These are phyloP conservation scores for Eunapius fragilis DNA, from an alignment of 37 sponge, comb jelly and placozoan species.

Conservation along the genomic window DNA sequence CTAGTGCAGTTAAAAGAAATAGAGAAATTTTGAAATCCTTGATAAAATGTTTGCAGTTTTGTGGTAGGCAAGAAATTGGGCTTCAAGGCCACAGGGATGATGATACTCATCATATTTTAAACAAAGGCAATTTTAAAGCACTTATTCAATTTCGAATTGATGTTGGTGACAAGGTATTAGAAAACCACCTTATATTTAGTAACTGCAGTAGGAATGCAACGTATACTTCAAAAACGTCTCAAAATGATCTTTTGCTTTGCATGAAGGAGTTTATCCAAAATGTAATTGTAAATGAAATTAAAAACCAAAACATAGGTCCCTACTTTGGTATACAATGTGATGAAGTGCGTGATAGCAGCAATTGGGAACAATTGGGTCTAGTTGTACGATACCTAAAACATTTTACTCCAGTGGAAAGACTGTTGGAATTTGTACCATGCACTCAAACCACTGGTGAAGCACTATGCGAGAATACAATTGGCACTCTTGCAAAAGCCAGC, in stretches of 20 bases:
- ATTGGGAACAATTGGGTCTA: slow-evolving; percentile 19
- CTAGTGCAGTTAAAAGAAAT: too few species aligned
- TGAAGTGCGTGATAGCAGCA: slow-evolving; percentile 9
- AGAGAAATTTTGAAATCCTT: too few species aligned
- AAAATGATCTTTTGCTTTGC: slow-evolving; percentile 12
- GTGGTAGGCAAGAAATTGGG: too few species aligned
- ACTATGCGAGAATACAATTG: slow-evolving; percentile 16
- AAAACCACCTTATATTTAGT: neutral
- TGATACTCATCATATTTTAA: neutral
- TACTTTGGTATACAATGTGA: slow-evolving; percentile 11
- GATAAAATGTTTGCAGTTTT: too few species aligned
- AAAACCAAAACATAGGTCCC: neutral
- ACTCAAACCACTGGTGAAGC: slow-evolving; percentile 2
- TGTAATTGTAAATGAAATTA: neutral
- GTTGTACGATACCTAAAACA: slow-evolving; percentile 11
- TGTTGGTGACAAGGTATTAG: slow-evolving; percentile 18
- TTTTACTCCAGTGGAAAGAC: neutral
- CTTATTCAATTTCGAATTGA: slow-evolving; percentile 26
- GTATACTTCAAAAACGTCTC: slow-evolving; percentile 22
- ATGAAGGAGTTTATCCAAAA: slow-evolving; percentile 12
- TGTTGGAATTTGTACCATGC: slow-evolving; percentile 8
- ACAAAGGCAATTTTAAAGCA: slow-evolving; percentile 24
- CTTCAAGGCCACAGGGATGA: too few species aligned
- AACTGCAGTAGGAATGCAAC: slow-evolving; percentile 11
- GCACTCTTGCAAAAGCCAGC: neutral